Evolutionary conservation across 2,888 invertebrate genomes (phyloP).

Genomic region (Linyphia triangularis): DNA sequence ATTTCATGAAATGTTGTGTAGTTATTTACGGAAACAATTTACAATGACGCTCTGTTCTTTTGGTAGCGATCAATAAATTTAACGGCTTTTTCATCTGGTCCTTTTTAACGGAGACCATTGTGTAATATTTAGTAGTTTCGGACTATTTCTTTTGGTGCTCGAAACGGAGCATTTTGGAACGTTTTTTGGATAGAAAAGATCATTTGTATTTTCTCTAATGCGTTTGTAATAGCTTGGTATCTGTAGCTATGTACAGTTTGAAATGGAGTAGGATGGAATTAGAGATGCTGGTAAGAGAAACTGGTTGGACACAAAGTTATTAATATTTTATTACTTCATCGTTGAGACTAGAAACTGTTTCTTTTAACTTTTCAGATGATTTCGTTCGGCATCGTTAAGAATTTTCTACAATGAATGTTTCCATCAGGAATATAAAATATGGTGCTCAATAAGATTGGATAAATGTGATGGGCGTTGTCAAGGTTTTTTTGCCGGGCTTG

Average conservation of each 20-base stretch:
- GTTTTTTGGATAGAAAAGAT: neutral
- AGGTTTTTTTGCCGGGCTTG: too few relatives aligned
- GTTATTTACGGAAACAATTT: neutral
- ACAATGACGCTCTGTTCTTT: neutral
- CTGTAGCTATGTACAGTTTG: neutral
- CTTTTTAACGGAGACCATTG: neutral
- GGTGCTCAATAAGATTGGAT: too few relatives aligned
- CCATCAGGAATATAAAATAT: too few relatives aligned
- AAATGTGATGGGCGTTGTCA: too few relatives aligned
- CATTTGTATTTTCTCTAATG: constrained; percentile 26
- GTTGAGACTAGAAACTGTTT: too few relatives aligned
- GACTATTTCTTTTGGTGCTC: neutral
- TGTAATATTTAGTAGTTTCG: constrained; percentile 22
- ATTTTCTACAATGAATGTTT: too few relatives aligned
- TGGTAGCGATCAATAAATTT: constrained; percentile 27
- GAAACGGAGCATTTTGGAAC: neutral
- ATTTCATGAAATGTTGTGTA: neutral
- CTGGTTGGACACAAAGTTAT: neutral
- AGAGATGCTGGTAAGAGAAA: neutral
- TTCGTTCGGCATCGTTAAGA: too few relatives aligned
- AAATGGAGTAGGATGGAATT: neutral
- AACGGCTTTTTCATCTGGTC: constrained; percentile 9
- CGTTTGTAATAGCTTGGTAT: constrained; percentile 29
- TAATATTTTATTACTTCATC: neutral
- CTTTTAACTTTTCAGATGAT: too few relatives aligned